Base-by-base conservation (phyloP, 2,888 invertebrate genomes). In the Liodrosophila aerea region DNA sequence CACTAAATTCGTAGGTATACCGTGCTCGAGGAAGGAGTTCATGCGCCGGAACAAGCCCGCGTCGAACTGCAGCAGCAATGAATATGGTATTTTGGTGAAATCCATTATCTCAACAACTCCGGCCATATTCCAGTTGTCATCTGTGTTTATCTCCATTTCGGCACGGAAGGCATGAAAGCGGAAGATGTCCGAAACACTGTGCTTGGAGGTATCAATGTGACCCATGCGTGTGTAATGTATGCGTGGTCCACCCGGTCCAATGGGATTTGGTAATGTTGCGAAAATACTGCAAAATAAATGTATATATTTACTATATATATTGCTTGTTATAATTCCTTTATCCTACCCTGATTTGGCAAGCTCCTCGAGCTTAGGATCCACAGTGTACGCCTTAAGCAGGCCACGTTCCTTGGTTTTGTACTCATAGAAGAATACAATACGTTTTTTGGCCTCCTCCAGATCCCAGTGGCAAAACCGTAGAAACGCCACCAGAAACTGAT, bases 101-200 rank as follows among this genome's bases (percentile, higher is more conserved):
- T 94, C 94, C 9, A 93, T 88, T 34, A 94, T 87, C 22, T 92
- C 90, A 31, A 92, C 59, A n/a, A 88, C 91, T 45, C 93, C 93
- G 62, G 90, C 86, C 11, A 93, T 89, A 43, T 91, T 89, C 69
- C 91, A 91, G 76, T 92, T 92, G 77, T 94, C 93, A 76, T 93
- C 93, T 16, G 78, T 81, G 49, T 87, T 87, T 18, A 78, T 70
- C 68, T 87, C 87, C 11, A 88, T 86, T 66, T 88, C 87, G 18
- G 85, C 64, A 37, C 87, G 87, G 64, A 87, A 78, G 46, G 78
- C 73, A 51, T 88, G 87, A 56, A 78, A 87, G 53, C 87, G 86
- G 69, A 87, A 87, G 31, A 87, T 80, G 39, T 87, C 87, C 31
- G 78, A 69, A 9, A 87, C 86, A 9, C 75, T 72, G 57, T 78